Conservation (phyloP, 2,888 invertebrate species). For the Tridacna gigas region DNA sequence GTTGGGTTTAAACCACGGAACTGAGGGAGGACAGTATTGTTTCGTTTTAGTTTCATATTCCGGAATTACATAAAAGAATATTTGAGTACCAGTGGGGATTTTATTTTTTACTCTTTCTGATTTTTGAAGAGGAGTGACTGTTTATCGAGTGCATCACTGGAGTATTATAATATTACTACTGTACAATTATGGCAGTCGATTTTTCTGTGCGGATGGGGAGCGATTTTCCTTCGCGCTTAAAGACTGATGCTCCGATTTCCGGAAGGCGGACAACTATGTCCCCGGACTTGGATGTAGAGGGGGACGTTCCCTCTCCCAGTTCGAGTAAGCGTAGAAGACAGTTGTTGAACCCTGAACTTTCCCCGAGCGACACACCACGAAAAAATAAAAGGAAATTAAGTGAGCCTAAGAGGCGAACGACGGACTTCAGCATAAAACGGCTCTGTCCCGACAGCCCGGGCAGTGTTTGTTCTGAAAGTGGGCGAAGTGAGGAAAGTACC, state of each 20-base stretch:
- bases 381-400: conserved; percentile 89
- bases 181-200: conserved; percentile 14
- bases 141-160: neutral
- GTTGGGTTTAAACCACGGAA: conserved; percentile 20
- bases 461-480: conserved; percentile 76
- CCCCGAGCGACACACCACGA: conserved; percentile 72
- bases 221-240: neutral
- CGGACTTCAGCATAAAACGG: conserved; percentile 81
- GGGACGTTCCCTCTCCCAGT: conserved; percentile 49
- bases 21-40: neutral
- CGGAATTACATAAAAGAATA: neutral
- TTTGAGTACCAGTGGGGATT: neutral
- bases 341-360: conserved; percentile 45
- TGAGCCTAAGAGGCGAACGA: conserved; percentile 86
- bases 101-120: too few species aligned
- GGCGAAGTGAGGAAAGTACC: conserved; percentile 72
- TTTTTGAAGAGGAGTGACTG: neutral
- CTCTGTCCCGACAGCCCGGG: conserved; percentile 77
- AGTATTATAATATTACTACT: neutral
- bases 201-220: conserved; percentile 15
- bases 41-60: neutral
- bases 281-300: conserved; percentile 45
- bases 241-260: neutral
- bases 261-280: conserved; percentile 23
- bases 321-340: conserved; percentile 47